Conservation (phyloP, 2,797 vertebrate genomes). For the Peromyscus nudipes region DNA sequence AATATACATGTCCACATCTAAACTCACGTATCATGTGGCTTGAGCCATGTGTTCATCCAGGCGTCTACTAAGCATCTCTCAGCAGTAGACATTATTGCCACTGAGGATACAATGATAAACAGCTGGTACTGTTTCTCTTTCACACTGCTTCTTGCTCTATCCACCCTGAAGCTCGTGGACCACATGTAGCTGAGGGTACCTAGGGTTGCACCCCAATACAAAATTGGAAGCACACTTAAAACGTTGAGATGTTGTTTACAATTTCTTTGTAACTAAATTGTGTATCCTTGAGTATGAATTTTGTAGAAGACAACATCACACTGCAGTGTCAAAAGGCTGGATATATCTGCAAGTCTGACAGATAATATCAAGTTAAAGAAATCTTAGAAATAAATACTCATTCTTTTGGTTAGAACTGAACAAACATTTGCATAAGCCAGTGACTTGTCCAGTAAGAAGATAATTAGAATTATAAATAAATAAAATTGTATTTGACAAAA, state of each 20-base stretch:
- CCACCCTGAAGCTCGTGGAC: not conserved
- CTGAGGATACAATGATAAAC: not conserved
- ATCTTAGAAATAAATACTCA: not conserved
- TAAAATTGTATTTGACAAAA: constrained; percentile 19
- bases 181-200: not conserved
- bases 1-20: not conserved
- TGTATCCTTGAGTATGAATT: not conserved
- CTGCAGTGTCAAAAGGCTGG: not conserved
- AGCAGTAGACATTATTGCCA: not conserved
- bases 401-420: constrained; percentile 6
- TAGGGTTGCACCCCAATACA: not conserved
- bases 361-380: not conserved
- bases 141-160: not conserved
- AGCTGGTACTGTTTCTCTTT: not conserved
- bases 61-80: not conserved
- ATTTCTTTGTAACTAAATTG: not conserved
- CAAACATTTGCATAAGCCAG: not conserved
- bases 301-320: not conserved
- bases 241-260: not conserved
- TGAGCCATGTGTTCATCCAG: not conserved
- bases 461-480: constrained; percentile 41
- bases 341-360: not conserved
- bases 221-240: not conserved
- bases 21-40: not conserved
- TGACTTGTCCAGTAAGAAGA: not conserved